Conservation (phyloP, 2,113 vertebrate genomes). For the Panthera uncia region DNA sequence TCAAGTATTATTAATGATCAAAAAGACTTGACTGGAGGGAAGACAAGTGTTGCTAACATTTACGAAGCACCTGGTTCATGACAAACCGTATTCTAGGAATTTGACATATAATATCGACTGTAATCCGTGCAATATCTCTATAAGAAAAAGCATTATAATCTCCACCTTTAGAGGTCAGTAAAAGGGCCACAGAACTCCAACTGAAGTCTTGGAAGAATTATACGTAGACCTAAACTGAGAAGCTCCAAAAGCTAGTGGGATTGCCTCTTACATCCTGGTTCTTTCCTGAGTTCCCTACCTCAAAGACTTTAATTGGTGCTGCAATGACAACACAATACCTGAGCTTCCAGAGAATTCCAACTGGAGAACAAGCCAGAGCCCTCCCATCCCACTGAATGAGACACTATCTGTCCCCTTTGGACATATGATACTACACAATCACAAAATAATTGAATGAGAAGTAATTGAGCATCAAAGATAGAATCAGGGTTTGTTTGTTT, state of each 20-base stretch:
- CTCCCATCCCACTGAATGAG: accelerated
- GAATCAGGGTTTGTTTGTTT: background rate
- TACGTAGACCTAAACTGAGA: background rate
- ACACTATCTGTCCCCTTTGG: background rate
- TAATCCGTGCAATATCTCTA: background rate
- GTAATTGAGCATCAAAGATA: background rate
- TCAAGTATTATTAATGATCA: background rate
- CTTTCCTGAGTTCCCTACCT: background rate
- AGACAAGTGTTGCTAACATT: background rate
- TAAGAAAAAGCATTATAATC: background rate
- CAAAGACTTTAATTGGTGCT: background rate
- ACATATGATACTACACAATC: background rate
- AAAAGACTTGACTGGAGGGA: background rate
- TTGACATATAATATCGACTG: background rate
- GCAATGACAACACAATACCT: background rate
- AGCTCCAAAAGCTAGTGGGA: background rate
- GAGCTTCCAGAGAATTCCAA: background rate
- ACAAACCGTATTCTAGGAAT: background rate
- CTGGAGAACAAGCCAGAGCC: background rate
- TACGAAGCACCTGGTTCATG: background rate
- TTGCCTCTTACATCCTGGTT: background rate
- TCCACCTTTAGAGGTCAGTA: background rate
- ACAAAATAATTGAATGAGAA: background rate
- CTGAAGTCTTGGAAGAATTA: background rate
- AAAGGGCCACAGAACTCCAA: background rate